phyloP scores from a whole-genome alignment of 2,888 invertebrate species.

The Leucophenga maculata region DNA sequence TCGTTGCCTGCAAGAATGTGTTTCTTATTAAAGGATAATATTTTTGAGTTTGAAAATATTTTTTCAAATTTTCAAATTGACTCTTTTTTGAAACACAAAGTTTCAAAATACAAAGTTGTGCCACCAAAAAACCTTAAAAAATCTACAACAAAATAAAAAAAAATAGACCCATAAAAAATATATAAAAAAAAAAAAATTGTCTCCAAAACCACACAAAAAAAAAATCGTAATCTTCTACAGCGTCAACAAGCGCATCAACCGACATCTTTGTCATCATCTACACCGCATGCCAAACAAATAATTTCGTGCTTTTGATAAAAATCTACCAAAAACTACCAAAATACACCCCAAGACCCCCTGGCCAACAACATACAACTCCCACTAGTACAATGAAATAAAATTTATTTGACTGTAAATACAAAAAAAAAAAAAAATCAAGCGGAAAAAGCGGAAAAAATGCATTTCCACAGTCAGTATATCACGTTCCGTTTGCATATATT shows the following conservation, averaged over 20 bases:
- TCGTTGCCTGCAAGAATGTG: too few relatives aligned
- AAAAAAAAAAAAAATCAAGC: neutral
- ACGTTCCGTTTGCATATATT: slow-evolving; percentile 43
- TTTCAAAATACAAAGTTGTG: too few relatives aligned
- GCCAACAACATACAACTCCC: slow-evolving; percentile 15
- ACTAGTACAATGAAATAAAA: slow-evolving; percentile 35
- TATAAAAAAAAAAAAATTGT: too few relatives aligned
- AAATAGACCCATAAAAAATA: too few relatives aligned
- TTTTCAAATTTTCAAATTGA: too few relatives aligned
- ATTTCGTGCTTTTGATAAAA: slow-evolving; percentile 48
- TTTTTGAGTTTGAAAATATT: too few relatives aligned
- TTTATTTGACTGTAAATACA: slow-evolving; percentile 20
- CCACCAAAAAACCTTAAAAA: too few relatives aligned
- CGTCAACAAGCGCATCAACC: slow-evolving; percentile 1
- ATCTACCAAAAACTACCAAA: slow-evolving; percentile 31
- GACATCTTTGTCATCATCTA: neutral
- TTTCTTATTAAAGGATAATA: too few relatives aligned
- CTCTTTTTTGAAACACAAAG: too few relatives aligned
- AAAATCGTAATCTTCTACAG: too few relatives aligned
- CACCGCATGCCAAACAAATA: slow-evolving; percentile 44
- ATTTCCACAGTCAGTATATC: slow-evolving; percentile 43
- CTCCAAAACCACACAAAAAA: too few relatives aligned
- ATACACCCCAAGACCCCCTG: slow-evolving; percentile 15
- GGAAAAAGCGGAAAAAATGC: slow-evolving; percentile 39
- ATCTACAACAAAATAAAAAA: too few relatives aligned